These are phyloP conservation scores for Hydraecia micacea DNA, from an alignment of 2,888 invertebrate species.

Conservation along the genomic window DNA sequence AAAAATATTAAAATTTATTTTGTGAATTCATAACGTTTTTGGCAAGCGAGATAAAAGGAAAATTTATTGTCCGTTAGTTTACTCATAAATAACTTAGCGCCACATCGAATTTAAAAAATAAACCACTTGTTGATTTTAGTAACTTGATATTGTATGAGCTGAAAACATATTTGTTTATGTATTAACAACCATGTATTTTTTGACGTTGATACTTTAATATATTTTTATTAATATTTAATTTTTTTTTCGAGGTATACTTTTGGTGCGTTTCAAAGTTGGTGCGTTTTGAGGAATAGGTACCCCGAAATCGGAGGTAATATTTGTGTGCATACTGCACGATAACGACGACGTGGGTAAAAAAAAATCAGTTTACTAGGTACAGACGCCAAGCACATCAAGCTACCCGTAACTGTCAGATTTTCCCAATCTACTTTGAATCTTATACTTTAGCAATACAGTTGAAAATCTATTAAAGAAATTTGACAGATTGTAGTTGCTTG, in stretches of 20 bases:
- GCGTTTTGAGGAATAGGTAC: too few species aligned
- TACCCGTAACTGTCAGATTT: too few species aligned
- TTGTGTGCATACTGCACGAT: not conserved
- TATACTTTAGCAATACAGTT: too few species aligned
- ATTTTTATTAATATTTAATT: not conserved
- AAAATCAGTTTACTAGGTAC: not conserved
- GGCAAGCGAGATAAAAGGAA: slow-evolving; percentile 29
- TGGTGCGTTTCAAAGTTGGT: too few species aligned
- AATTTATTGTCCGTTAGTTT: slow-evolving; percentile 33
- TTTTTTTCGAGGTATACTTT: too few species aligned
- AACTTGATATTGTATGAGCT: slow-evolving; percentile 13
- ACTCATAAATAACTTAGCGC: slow-evolving; percentile 49
- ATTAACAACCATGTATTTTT: not conserved
- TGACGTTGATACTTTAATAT: not conserved
- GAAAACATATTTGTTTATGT: not conserved
- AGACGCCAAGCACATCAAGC: too few species aligned
- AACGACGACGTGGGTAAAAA: not conserved
- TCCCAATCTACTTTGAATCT: too few species aligned
- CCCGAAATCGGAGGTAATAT: not conserved
- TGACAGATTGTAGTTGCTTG: too few species aligned
- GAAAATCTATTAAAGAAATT: too few species aligned
- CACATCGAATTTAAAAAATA: slow-evolving; percentile 39
- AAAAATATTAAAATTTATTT: slow-evolving; percentile 32
- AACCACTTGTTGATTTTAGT: slow-evolving; percentile 43
- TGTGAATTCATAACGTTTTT: slow-evolving; percentile 35